These are phyloP conservation scores for Scaptomyza montana DNA, from an alignment of 1,140 invertebrate genomes.

Conservation along the genomic window DNA sequence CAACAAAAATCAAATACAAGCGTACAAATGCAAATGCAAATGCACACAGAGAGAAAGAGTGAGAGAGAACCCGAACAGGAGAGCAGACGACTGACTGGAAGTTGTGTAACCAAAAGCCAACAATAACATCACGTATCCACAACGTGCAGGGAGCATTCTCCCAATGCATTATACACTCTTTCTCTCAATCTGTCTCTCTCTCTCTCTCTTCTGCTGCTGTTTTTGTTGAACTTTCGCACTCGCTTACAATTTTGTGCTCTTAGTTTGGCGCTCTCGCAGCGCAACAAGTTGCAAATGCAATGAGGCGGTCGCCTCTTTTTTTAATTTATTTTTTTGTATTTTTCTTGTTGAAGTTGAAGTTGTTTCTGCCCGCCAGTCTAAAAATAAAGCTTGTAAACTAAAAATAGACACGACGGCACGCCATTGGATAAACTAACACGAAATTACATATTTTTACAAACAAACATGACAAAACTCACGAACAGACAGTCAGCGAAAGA, in stretches of 20 bases:
- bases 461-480: slow-evolving; percentile 61
- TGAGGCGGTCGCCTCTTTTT: slow-evolving; percentile 34
- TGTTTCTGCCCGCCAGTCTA: slow-evolving; percentile 50
- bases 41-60: slow-evolving; percentile 13
- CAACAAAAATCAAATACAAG: slow-evolving; percentile 63
- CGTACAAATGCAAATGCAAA: slow-evolving; percentile 34
- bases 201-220: neutral
- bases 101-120: slow-evolving; percentile 66
- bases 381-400: slow-evolving; percentile 67
- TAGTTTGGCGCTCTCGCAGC: slow-evolving; percentile 13
- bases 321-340: slow-evolving; percentile 13
- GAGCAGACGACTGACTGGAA: slow-evolving; percentile 41
- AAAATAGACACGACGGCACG: slow-evolving; percentile 64
- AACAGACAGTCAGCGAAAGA: slow-evolving; percentile 1
- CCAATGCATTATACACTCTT: slow-evolving; percentile 9
- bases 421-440: slow-evolving; percentile 74
- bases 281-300: slow-evolving; percentile 73
- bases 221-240: slow-evolving; percentile 1
- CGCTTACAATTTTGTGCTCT: neutral
- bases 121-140: slow-evolving; percentile 73
- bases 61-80: slow-evolving; percentile 15
- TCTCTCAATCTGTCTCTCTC: neutral
- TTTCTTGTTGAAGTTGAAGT: slow-evolving; percentile 58
- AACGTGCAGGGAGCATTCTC: slow-evolving; percentile 50
- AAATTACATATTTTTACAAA: slow-evolving; percentile 72